These are phyloP conservation scores for Molossus alvarezi DNA, from an alignment of 2,797 vertebrate species.

Conservation along the genomic window DNA sequence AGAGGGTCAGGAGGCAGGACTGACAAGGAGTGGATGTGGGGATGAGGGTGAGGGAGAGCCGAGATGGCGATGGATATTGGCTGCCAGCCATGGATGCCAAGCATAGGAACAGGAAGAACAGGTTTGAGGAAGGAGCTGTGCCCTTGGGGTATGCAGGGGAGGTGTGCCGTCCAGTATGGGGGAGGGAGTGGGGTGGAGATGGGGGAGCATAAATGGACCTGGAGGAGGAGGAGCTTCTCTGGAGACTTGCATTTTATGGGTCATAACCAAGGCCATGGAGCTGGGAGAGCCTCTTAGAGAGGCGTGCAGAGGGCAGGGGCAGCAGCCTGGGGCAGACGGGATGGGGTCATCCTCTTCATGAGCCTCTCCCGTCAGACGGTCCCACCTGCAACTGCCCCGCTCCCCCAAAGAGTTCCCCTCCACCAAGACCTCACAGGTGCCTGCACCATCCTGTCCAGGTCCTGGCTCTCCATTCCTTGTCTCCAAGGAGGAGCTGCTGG, in stretches of 20 bases:
- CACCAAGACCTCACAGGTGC: neutral
- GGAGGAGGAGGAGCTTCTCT: neutral
- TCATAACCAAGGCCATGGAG: neutral
- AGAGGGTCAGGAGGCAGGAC: neutral
- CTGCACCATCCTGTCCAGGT: rapidly evolving
- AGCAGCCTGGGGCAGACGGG: too few species aligned
- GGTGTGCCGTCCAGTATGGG: neutral
- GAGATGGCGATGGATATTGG: neutral
- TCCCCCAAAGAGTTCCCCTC: neutral
- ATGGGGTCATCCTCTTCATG: neutral
- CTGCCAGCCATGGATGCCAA: neutral
- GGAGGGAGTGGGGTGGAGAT: too few species aligned
- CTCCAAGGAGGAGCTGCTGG: neutral
- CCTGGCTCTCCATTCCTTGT: neutral
- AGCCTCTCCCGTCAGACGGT: neutral
- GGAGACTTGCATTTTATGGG: neutral
- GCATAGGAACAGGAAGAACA: neutral
- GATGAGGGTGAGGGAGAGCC: neutral
- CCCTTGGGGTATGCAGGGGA: neutral
- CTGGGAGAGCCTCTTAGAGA: neutral
- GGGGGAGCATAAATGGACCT: neutral
- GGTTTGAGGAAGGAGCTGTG: neutral
- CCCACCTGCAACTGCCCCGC: neutral
- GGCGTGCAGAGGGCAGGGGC: neutral
- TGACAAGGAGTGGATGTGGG: neutral